Evolutionary conservation across 2,888 invertebrate species (phyloP).

Genomic region (Xestia xanthographa): DNA sequence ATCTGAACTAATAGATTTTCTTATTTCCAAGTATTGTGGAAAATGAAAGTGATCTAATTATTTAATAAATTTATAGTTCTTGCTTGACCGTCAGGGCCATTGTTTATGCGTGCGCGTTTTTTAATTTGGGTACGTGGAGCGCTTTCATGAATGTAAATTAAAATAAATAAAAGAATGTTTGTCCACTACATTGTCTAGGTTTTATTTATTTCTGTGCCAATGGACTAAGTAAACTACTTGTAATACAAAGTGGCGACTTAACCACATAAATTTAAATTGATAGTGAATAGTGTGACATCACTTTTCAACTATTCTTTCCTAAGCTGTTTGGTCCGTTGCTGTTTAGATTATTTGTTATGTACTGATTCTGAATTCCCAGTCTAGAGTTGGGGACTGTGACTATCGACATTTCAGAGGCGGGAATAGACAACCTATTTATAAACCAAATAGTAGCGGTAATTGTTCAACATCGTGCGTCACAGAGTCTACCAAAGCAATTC

Average conservation of each 20-base stretch:
- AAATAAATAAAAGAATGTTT: not conserved
- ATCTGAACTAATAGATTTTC: not conserved
- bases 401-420: not conserved
- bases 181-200: not conserved
- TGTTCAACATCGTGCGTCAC: not conserved
- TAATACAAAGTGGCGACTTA: not conserved
- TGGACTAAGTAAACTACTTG: not conserved
- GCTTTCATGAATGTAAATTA: not conserved
- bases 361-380: not conserved
- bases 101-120: not conserved
- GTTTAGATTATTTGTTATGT: not conserved
- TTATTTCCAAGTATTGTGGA: not conserved
- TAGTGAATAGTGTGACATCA: not conserved
- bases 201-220: not conserved
- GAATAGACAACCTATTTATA: not conserved
- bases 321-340: not conserved
- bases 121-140: slow-evolving; percentile 9
- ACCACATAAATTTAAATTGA: not conserved
- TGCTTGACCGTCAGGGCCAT: not conserved
- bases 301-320: not conserved
- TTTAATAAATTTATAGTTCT: slow-evolving; percentile 11
- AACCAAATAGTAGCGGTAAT: not conserved
- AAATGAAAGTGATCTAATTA: not conserved
- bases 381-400: not conserved
- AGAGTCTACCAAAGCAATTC: not conserved